A percentile compares a stretch with the other conserved stretches of the same genome.
phyloP scores from a whole-genome alignment of 2,888 invertebrate species.

The Melitaea athalia region DNA sequence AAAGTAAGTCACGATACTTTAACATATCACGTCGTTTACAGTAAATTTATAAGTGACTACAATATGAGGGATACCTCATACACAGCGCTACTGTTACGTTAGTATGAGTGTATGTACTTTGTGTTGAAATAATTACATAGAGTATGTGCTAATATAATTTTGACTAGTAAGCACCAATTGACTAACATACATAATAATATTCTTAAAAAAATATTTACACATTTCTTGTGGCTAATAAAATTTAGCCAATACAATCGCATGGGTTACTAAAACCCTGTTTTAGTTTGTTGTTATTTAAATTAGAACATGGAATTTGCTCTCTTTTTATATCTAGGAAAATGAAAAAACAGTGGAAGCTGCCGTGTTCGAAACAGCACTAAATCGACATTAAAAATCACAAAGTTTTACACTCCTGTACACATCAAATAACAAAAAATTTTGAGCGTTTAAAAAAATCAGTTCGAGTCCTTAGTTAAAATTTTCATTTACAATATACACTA shows the following conservation, averaged over 20 bases:
- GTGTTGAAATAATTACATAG: slow-evolving; percentile 32
- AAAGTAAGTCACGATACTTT: slow-evolving; percentile 2
- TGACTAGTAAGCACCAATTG: slow-evolving; percentile 82
- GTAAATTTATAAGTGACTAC: slow-evolving; percentile 6
- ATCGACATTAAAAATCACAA: neutral
- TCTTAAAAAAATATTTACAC: slow-evolving; percentile 62
- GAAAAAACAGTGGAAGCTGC: neutral
- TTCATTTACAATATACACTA: slow-evolving; percentile 10
- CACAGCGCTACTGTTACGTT: slow-evolving; percentile 1
- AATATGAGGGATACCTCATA: neutral
- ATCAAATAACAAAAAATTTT: slow-evolving; percentile 23
- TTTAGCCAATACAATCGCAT: slow-evolving; percentile 62
- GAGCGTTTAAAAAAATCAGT: slow-evolving; percentile 25
- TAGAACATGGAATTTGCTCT: neutral
- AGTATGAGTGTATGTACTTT: slow-evolving; percentile 16
- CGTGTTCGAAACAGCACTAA: neutral
- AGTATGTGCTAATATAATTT: slow-evolving; percentile 77
- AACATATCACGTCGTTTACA: neutral
- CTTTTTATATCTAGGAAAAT: neutral
- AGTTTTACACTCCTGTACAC: slow-evolving; percentile 4
- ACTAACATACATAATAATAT: slow-evolving; percentile 60
- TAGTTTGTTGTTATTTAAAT: slow-evolving; percentile 5
- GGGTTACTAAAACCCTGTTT: slow-evolving; percentile 39
- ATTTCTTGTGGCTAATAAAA: slow-evolving; percentile 65
- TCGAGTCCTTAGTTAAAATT: slow-evolving; percentile 17